Evolutionary conservation across 1,140 invertebrate genomes (phyloP), one percentile per base, ranked within the genome.

Genomic region (Bombus balteatus): DNA sequence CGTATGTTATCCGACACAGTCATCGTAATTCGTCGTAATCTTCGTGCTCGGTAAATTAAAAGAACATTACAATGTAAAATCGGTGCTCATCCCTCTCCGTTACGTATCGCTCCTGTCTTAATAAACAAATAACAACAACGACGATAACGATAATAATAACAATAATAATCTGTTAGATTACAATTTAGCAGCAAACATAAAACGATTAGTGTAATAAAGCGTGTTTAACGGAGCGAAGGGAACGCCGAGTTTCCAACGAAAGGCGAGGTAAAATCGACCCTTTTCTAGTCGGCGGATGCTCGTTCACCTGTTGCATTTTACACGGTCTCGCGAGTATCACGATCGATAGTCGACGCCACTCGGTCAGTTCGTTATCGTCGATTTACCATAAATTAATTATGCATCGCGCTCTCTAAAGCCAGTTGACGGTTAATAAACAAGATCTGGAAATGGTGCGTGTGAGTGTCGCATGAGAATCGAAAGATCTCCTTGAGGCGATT

Each of bases 311-410:
- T 89, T 90, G 89, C 89, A 71, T 76, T 72, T 71, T 57, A 80
- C 59, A 73, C 73, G 15, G 72, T 81, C 87, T 47, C 34, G 25
- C 66, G 59, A 53, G 28, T 62, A 57, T 32, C 81, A 71, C 57
- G 79, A 81, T 90, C 85, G 82, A 87, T 90, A 91, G 86, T 85
- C 80, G 91, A 85, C 28, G 12, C 85, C 47, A n/a, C 28, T 39
- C 37, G 13, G 2, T 28, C 15, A 43, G 39, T 18, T 22, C 28
- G 68, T 68, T 71, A 78, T 81, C 65, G 68, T 32, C 70, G 81
- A 82, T 91, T 94, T 93, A 93, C 65, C 92, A 94, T 93, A 93
- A 93, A 94, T 94, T 94, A 93, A 94, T 94, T 94, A 93, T 93
- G 91, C 92, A 92, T 93, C 87, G 89, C 83, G 89, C 89, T 90